Evolutionary conservation across 2,113 vertebrate genomes (phyloP).

Genomic region (Camelus bactrianus): DNA sequence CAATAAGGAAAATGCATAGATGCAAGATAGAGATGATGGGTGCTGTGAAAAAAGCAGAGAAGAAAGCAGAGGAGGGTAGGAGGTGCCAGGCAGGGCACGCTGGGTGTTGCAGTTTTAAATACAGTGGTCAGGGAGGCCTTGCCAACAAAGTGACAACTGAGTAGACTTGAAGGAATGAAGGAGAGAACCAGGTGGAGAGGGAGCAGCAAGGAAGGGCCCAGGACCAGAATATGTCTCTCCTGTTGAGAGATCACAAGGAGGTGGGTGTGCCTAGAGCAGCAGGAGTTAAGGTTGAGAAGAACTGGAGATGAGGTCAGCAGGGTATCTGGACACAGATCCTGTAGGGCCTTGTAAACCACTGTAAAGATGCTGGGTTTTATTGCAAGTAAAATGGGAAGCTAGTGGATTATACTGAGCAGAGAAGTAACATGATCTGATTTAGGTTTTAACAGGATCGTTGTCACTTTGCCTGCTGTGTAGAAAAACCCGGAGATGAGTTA

Average conservation of each 20-base stretch:
- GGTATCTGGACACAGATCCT: not conserved
- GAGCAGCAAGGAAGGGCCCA: not conserved
- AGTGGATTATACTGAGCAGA: not conserved
- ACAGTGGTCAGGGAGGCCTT: not conserved
- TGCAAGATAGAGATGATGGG: not conserved
- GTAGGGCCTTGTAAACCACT: not conserved
- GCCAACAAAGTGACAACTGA: not conserved
- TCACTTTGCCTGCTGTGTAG: not conserved
- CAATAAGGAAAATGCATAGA: not conserved
- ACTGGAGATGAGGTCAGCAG: not conserved
- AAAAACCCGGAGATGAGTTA: not conserved
- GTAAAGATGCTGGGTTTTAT: not conserved
- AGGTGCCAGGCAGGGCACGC: not conserved
- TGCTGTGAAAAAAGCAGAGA: not conserved
- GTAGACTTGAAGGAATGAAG: not conserved
- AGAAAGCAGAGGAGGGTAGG: not conserved
- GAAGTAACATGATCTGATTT: not conserved
- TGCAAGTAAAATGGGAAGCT: not conserved
- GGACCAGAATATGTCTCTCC: not conserved
- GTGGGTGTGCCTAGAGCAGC: not conserved
- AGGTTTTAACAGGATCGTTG: not conserved
- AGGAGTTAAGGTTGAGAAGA: not conserved
- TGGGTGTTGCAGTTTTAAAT: not conserved
- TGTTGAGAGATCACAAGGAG: not conserved
- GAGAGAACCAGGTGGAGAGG: not conserved